Conservation (phyloP, 2,888 invertebrate species). For the Harpalus rubripes region DNA sequence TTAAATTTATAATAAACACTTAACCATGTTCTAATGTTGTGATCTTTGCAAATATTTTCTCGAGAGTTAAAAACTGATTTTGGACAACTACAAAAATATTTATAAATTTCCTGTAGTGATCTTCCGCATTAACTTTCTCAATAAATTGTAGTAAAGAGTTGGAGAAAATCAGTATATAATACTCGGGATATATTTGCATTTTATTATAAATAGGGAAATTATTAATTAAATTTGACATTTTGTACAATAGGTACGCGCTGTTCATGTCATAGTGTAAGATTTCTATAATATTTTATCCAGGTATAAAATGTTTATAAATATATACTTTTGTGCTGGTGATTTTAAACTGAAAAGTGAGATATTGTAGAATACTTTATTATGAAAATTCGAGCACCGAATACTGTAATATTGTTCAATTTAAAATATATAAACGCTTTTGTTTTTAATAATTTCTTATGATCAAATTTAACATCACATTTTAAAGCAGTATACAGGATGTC, state of each 20-base stretch:
- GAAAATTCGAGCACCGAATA: slow-evolving; percentile 66
- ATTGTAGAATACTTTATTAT: slow-evolving; percentile 64
- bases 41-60: slow-evolving; percentile 58
- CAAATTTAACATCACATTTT: slow-evolving; percentile 37
- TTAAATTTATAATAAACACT: slow-evolving; percentile 45
- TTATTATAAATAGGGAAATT: slow-evolving; percentile 52
- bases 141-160: slow-evolving; percentile 27
- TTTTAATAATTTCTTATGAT: slow-evolving; percentile 59
- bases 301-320: slow-evolving; percentile 58
- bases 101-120: slow-evolving; percentile 43
- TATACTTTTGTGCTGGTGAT: slow-evolving; percentile 60
- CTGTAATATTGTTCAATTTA: slow-evolving; percentile 66
- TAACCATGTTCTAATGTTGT: slow-evolving; percentile 59
- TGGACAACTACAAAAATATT: not conserved
- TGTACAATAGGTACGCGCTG: slow-evolving; percentile 66
- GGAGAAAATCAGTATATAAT: not conserved
- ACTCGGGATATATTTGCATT: slow-evolving; percentile 41
- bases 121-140: slow-evolving; percentile 34
- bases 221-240: slow-evolving; percentile 63
- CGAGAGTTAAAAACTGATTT: slow-evolving; percentile 38
- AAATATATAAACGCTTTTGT: slow-evolving; percentile 66
- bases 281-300: slow-evolving; percentile 65
- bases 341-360: slow-evolving; percentile 64
- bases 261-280: slow-evolving; percentile 65
- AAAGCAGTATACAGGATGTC: slow-evolving; percentile 9